Conservation (phyloP, 1,140 invertebrate genomes). For the Heliconius congener region DNA sequence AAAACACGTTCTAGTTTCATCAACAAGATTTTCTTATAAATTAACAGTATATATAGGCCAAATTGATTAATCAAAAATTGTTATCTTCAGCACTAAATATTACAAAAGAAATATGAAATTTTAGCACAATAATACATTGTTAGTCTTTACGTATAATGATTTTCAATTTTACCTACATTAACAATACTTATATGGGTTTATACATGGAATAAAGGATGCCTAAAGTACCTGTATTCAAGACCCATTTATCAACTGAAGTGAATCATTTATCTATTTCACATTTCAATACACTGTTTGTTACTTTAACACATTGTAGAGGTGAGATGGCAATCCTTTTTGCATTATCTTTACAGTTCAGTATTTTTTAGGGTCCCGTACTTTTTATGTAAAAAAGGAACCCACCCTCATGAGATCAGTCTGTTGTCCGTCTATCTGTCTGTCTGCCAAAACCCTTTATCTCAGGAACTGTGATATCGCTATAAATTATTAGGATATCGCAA, state of each 20-base stretch:
- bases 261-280: background rate
- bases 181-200: background rate
- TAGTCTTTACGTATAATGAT: background rate
- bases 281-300: conserved; percentile 5
- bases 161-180: background rate
- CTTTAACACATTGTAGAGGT: background rate
- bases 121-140: background rate
- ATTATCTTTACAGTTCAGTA: too few relatives aligned
- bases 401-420: too few relatives aligned
- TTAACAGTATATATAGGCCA: too few relatives aligned
- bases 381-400: too few relatives aligned
- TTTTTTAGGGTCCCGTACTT: too few relatives aligned
- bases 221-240: background rate
- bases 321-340: background rate
- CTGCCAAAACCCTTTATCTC: too few relatives aligned
- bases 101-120: background rate
- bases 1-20: too few relatives aligned
- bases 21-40: too few relatives aligned
- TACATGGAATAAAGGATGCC: background rate
- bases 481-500: too few relatives aligned
- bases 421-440: too few relatives aligned
- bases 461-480: too few relatives aligned
- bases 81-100: background rate
- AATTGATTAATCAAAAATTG: too few relatives aligned
- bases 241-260: background rate